A percentile compares a stretch with the other conserved stretches of the same genome.
phyloP scores from a whole-genome alignment of 2,797 vertebrate species.

The Acanthiza pusilla region DNA sequence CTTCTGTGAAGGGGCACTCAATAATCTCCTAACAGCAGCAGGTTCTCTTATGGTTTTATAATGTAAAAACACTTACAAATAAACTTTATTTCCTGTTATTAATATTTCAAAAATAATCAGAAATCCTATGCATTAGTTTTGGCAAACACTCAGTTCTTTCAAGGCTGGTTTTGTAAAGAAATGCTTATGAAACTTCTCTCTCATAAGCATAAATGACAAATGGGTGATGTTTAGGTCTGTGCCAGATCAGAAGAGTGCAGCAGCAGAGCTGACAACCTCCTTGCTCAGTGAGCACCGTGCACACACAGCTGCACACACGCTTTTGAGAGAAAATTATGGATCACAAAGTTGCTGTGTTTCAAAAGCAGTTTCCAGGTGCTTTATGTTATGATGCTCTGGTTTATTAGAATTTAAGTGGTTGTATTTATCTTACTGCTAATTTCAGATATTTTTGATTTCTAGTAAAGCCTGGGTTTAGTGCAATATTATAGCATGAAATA shows the following conservation, averaged over 20 bases:
- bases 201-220: not conserved
- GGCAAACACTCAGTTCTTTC: not conserved
- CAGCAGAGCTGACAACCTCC: not conserved
- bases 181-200: not conserved
- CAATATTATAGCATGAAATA: not conserved
- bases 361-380: not conserved
- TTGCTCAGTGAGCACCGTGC: not conserved
- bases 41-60: not conserved
- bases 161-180: not conserved
- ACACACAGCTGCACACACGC: accelerated
- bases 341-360: not conserved
- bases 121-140: not conserved
- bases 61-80: not conserved
- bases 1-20: not conserved
- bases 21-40: not conserved
- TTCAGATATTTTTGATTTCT: not conserved
- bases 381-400: not conserved
- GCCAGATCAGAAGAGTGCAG: not conserved
- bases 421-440: not conserved
- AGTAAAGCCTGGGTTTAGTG: not conserved
- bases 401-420: not conserved
- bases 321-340: not conserved
- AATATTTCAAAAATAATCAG: not conserved
- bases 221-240: not conserved
- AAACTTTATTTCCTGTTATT: not conserved